Evolutionary conservation across 2,113 vertebrate genomes (phyloP).

Genomic region (Rhinopomastus cyanomelas): DNA sequence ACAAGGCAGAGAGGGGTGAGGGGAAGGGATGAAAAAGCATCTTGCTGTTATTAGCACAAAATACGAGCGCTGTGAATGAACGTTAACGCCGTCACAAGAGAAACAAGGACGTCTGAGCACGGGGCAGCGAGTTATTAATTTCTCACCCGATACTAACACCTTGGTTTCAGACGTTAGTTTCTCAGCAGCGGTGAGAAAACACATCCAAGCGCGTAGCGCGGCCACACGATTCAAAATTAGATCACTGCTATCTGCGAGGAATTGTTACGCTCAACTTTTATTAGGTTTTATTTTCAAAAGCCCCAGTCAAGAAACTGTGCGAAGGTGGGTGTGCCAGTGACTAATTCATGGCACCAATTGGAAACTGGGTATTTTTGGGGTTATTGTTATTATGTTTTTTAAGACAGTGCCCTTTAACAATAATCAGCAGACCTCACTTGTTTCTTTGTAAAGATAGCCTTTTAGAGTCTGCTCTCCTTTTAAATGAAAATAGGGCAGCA

Average conservation of each 20-base stretch:
- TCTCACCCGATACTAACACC: background rate
- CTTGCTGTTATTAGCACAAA: slow-evolving; percentile 50
- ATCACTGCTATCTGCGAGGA: slow-evolving; percentile 52
- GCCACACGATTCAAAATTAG: slow-evolving; percentile 65
- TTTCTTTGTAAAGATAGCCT: slow-evolving; percentile 85
- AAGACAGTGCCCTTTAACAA: slow-evolving; percentile 82
- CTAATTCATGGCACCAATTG: slow-evolving; percentile 69
- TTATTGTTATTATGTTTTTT: slow-evolving; percentile 74
- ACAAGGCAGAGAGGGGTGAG: slow-evolving; percentile 49
- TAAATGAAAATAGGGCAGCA: slow-evolving; percentile 87
- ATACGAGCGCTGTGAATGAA: slow-evolving; percentile 38
- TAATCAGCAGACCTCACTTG: slow-evolving; percentile 83
- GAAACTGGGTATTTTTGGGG: slow-evolving; percentile 60
- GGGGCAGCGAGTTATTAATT: slow-evolving; percentile 9
- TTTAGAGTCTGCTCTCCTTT: slow-evolving; percentile 83
- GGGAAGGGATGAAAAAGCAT: slow-evolving; percentile 58
- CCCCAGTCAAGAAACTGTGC: slow-evolving; percentile 34
- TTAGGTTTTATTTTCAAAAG: slow-evolving; percentile 54
- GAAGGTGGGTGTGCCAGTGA: slow-evolving; percentile 26
- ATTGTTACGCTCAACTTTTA: background rate
- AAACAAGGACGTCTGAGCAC: background rate
- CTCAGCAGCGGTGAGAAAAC: background rate
- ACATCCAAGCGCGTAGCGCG: background rate
- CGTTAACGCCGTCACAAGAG: background rate
- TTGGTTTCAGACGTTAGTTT: background rate